phyloP scores from a whole-genome alignment of 35 echinoderm and acorn worm species.

The Chiridota heheva region DNA sequence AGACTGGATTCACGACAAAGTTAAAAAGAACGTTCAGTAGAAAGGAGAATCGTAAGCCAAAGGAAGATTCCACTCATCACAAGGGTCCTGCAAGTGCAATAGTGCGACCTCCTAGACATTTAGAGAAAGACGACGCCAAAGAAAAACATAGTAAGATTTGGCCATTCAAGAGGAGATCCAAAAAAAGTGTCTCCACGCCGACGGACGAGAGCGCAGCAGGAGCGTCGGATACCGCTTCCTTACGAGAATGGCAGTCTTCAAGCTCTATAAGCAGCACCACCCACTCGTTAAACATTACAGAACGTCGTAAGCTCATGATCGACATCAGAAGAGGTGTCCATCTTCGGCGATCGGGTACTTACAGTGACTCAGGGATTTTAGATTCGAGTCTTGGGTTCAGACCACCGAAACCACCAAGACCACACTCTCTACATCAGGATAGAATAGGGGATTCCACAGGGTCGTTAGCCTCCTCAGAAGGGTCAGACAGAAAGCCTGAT shows the following conservation, averaged over 20 bases:
- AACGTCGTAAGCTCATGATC: conserved; percentile 64
- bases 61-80: conserved; percentile 26
- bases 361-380: conserved; percentile 71
- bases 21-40: conserved; percentile 71
- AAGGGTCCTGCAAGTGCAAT: conserved; percentile 20
- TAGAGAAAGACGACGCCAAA: no score
- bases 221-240: conserved; percentile 78
- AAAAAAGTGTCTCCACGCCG: conserved; percentile 74
- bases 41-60: conserved; percentile 48
- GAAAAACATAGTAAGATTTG: conserved; percentile 54
- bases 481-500: conserved; percentile 55
- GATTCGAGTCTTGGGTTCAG: background rate
- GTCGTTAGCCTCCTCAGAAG: conserved; percentile 62
- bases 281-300: conserved; percentile 58
- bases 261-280: conserved; percentile 52
- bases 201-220: conserved; percentile 81
- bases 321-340: conserved; percentile 64
- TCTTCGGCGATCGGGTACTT: conserved; percentile 50
- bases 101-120: background rate
- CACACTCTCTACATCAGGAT: conserved; percentile 18
- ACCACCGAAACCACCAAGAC: background rate
- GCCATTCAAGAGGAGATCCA: conserved; percentile 76
- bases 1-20: conserved; percentile 76
- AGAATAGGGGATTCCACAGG: conserved; percentile 58
- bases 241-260: conserved; percentile 55